These are phyloP conservation scores for Chaetodon trifasciatus DNA, from an alignment of 2,797 vertebrate species.

Conservation along the genomic window DNA sequence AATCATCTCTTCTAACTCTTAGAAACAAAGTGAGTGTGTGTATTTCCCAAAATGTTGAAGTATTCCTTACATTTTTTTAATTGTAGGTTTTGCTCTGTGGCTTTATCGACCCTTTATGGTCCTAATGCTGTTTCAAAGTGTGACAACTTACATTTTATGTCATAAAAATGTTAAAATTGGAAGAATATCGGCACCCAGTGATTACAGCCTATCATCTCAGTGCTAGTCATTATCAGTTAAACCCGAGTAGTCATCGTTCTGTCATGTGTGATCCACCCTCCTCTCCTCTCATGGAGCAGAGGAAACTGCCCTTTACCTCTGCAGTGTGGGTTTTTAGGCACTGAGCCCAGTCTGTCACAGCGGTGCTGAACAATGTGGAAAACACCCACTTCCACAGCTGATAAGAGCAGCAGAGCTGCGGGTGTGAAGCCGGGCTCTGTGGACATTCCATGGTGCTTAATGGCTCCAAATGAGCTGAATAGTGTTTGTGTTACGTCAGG, in stretches of 20 bases:
- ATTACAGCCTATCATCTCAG: background rate
- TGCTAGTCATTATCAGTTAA: background rate
- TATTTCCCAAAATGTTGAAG: background rate
- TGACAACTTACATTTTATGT: background rate
- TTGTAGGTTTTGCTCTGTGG: background rate
- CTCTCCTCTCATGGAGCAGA: background rate
- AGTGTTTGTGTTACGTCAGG: conserved; percentile 78
- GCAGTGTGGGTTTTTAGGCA: conserved; percentile 22
- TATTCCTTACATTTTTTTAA: background rate
- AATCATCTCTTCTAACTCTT: background rate
- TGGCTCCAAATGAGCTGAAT: conserved; percentile 71
- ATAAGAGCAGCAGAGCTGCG: conserved; percentile 71
- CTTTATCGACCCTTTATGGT: no score
- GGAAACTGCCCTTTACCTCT: conserved; percentile 36
- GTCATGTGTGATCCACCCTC: background rate
- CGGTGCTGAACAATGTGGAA: conserved; percentile 76
- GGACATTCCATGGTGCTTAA: conserved; percentile 80
- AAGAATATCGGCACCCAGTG: background rate
- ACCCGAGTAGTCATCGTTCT: conserved; percentile 13
- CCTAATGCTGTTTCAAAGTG: background rate
- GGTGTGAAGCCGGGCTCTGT: conserved; percentile 70
- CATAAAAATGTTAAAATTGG: background rate
- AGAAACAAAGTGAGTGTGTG: background rate
- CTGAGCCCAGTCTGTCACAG: conserved; percentile 53
- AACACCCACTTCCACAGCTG: conserved; percentile 82